Evolutionary conservation across 2,113 vertebrate genomes (phyloP), one percentile per base, ranked within the genome.

Genomic region (Menidia beryllina): DNA sequence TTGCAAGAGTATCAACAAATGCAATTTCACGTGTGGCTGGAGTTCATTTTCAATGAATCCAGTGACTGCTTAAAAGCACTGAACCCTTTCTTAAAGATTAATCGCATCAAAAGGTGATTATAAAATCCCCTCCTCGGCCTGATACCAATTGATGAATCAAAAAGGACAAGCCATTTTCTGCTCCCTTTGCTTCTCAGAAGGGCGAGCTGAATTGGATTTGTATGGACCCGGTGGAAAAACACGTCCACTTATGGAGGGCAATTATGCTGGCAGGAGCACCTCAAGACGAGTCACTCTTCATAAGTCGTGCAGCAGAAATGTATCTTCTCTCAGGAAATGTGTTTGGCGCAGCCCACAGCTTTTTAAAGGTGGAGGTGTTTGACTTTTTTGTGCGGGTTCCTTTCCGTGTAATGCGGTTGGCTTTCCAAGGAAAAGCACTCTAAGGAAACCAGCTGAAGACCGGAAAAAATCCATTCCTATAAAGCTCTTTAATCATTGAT

Each of bases 131-230:
- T 72, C 54, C 39, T 72, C 41, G 50, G 43, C 73, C 75, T 71
- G 77, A 55, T 58, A 24, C 64, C 69, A 62, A 72, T 17, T 85
- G 88, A 89, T 75, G 59, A 72, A 91, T 92, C 75, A 79, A 83
- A 86, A 81, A 48, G 72, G 89, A 89, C 90, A 88, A 69, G 79
- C 47, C 77, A 87, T 89, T 86, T 88, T 89, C 81, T 87, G 84
- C 79, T 78, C 79, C 74, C 79, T 74, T 75, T 75, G n/a, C 79
- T 88, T 79, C 76, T 61, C 48, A 68, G 77, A 75, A 78, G 64
- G 65, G 56, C 12, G 47, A 72, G 71, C 39, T 86, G 80, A 89
- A 91, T 88, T 82, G 83, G 80, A 91, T 91, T 88, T 87, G 85
- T 87, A 83, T 57, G 82, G 86, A 75, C 67, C 76, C 72, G 34